Percentiles rank a stretch among this genome's conserved stretches.
Conservation (phyloP, 2,888 invertebrate genomes). For the Spisula subtruncata region DNA sequence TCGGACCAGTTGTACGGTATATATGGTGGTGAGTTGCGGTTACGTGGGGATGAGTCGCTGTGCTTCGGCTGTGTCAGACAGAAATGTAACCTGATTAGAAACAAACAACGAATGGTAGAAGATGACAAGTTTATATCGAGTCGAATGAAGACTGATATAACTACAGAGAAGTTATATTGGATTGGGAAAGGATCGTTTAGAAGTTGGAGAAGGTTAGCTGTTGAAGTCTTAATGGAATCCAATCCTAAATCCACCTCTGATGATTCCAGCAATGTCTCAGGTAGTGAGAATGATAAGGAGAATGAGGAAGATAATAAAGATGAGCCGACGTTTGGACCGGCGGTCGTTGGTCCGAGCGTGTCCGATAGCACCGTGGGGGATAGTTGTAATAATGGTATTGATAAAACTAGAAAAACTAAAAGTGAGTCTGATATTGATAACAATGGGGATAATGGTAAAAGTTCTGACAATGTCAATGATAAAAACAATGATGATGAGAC, state of each 20-base stretch:
- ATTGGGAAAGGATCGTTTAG: slow-evolving; percentile 90
- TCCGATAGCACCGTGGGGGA: slow-evolving; percentile 6
- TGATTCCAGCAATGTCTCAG: slow-evolving; percentile 46
- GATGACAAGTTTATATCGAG: slow-evolving; percentile 89
- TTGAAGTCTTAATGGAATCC: slow-evolving; percentile 72
- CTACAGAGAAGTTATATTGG: slow-evolving; percentile 88
- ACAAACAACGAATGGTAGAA: slow-evolving; percentile 88
- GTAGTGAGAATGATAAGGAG: slow-evolving; percentile 34
- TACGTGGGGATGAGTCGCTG: slow-evolving; percentile 82
- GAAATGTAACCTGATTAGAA: slow-evolving; percentile 88
- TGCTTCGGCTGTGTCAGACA: slow-evolving; percentile 89
- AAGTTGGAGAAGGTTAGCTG: slow-evolving; percentile 89
- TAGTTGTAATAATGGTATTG: slow-evolving; percentile 21
- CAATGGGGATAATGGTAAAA: slow-evolving; percentile 9
- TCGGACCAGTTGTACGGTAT: slow-evolving; percentile 88
- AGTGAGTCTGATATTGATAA: slow-evolving; percentile 44
- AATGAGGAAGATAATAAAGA: slow-evolving; percentile 39
- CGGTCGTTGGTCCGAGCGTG: not conserved
- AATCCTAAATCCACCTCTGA: slow-evolving; percentile 44
- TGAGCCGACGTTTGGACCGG: not conserved
- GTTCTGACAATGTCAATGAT: not conserved
- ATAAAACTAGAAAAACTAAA: slow-evolving; percentile 33
- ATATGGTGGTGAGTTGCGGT: slow-evolving; percentile 88
- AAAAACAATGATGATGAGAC: slow-evolving; percentile 76
- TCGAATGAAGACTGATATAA: slow-evolving; percentile 86